Conservation (phyloP, 1,140 invertebrate species). For the Pectinophora gossypiella region DNA sequence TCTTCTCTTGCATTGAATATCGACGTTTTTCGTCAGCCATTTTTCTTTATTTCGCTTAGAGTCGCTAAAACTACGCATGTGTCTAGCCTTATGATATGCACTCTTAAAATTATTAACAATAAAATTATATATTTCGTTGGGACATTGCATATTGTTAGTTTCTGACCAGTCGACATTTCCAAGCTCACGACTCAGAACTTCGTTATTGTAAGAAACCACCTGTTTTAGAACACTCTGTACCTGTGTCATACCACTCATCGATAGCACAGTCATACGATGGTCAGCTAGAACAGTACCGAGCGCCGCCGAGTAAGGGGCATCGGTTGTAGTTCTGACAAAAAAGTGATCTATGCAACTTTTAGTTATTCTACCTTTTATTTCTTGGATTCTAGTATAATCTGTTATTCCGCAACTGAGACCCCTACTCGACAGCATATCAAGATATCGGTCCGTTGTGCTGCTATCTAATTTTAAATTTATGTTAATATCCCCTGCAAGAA, state of each 20-base stretch:
- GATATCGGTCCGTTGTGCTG: constrained; percentile 19
- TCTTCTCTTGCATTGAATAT: constrained; percentile 16
- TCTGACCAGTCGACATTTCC: not conserved
- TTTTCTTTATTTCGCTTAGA: constrained; percentile 7
- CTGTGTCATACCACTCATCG: not conserved
- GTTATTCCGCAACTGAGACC: constrained; percentile 35
- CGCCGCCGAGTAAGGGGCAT: constrained; percentile 24
- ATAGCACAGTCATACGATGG: not conserved
- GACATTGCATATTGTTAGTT: not conserved
- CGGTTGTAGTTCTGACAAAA: constrained; percentile 29
- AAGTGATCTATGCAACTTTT: constrained; percentile 35
- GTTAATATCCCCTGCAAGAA: constrained; percentile 27
- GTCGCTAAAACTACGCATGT: not conserved
- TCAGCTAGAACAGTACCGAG: not conserved
- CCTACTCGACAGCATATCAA: constrained; percentile 23
- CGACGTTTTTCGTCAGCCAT: constrained; percentile 17
- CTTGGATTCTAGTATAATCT: constrained; percentile 27
- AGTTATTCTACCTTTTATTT: constrained; percentile 9
- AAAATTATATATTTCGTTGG: constrained; percentile 4
- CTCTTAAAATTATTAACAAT: constrained; percentile 1
- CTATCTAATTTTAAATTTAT: constrained; percentile 31
- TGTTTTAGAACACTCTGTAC: not conserved
- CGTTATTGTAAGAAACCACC: not conserved
- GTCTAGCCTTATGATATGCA: constrained; percentile 9
- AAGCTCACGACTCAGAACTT: not conserved